Base-by-base conservation (phyloP, 2,888 invertebrate species). In the Phania funesta region DNA sequence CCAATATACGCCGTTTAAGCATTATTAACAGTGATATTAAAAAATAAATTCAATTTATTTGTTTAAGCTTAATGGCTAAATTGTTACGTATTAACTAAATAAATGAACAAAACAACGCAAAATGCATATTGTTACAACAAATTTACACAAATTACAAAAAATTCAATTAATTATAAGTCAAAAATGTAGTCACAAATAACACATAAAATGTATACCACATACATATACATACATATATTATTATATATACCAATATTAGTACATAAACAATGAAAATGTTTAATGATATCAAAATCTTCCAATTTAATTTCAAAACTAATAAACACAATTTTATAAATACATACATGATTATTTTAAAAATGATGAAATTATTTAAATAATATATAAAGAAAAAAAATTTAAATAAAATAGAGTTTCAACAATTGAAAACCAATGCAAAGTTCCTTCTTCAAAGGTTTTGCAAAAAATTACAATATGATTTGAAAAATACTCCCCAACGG, bases 1-100 rank as follows among this genome's bases (percentile, higher is more conserved):
- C 95, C 44, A 95, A 96, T 91, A 94, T 95, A 85, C 92, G 95
- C 82, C 93, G 95, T 52, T 93, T 95, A 81, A 95, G 95, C 80
- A 93, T 95, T 85, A 94, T 93, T 73, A 90, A 90, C 74, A 90
- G 87, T 84, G 89, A 85, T 18, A 46, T 58, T 32, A 82, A 82
- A 38, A 82, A 82, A 68, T 82, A 78, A 78, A 82, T 74, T 22
- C 71, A 86, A 86, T 48, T 74, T 32, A 18, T 54, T 46, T 56
- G 16, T n/a, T 35, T 35, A 64, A 52, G 11, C n/a, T 46, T 16
- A 44, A 50, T n/a, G 24, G 29, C 8, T 6, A 60, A 38, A 58
- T n/a, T 35, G 1, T 58, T 38, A 5, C 13, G 20, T 7, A 62
- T 50, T 6, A n/a, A 48, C 46, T 18, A 75, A 44, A 54, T 44